Evolutionary conservation across 2,797 vertebrate species (phyloP).

Genomic region (Cirrhinus mrigala): DNA sequence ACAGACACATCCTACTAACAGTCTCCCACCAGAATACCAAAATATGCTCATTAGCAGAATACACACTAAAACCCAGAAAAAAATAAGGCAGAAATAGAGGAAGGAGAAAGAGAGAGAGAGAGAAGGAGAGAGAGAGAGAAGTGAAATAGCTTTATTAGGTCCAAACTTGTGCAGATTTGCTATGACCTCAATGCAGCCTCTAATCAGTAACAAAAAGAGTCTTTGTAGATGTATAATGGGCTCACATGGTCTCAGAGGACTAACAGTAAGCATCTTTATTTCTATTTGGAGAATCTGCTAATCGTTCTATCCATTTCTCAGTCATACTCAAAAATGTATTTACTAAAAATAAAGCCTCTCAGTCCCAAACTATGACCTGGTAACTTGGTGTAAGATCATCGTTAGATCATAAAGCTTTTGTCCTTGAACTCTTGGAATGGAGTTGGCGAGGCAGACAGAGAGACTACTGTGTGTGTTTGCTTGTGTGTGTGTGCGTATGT

Average conservation of each 20-base stretch:
- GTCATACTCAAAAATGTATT: slow-evolving; percentile 11
- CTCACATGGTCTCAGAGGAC: slow-evolving; percentile 33
- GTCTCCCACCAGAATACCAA: slow-evolving; percentile 24
- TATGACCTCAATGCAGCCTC: slow-evolving; percentile 16
- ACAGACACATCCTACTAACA: slow-evolving; percentile 40
- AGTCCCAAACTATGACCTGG: not conserved
- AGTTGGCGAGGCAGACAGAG: slow-evolving; percentile 16
- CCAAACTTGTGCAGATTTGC: slow-evolving; percentile 38
- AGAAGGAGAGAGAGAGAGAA: slow-evolving; percentile 13
- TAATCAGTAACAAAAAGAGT: slow-evolving; percentile 42
- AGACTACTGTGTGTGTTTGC: slow-evolving; percentile 29
- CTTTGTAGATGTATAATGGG: slow-evolving; percentile 47
- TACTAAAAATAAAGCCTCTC: slow-evolving; percentile 14
- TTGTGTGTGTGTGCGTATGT: not conserved
- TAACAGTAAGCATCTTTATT: not conserved
- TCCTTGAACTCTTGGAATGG: slow-evolving; percentile 30
- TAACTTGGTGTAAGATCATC: slow-evolving; percentile 1
- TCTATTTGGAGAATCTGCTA: not conserved
- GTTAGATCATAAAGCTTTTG: slow-evolving; percentile 25
- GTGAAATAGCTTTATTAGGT: slow-evolving; percentile 50
- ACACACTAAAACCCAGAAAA: slow-evolving; percentile 22
- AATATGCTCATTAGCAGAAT: slow-evolving; percentile 4
- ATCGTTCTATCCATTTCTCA: slow-evolving; percentile 21
- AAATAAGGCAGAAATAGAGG: slow-evolving; percentile 1
- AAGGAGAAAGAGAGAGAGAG: not conserved